These are phyloP conservation scores for Andrena flavipes DNA, from an alignment of 2,888 invertebrate genomes.

Conservation along the genomic window DNA sequence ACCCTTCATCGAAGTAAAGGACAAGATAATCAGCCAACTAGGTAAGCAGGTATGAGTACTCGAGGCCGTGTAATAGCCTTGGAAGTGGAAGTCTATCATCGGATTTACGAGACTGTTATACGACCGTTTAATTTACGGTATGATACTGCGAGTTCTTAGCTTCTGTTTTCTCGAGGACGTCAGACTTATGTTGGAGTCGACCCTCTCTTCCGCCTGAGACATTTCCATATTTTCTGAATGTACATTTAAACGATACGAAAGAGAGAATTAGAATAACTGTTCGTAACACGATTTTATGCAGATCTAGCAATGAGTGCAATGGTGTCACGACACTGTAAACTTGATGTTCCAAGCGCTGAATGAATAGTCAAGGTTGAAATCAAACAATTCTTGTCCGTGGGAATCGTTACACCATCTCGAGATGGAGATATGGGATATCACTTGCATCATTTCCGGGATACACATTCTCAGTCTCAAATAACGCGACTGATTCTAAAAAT, in stretches of 20 bases:
- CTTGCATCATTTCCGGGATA: constrained; percentile 4
- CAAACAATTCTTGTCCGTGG: constrained; percentile 6
- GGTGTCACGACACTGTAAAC: not conserved
- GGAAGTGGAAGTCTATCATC: constrained; percentile 19
- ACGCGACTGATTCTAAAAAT: not conserved
- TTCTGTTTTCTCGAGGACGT: constrained; percentile 3
- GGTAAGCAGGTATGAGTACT: constrained; percentile 4
- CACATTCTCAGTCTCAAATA: not conserved
- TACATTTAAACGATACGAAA: not conserved
- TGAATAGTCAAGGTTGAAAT: constrained; percentile 30
- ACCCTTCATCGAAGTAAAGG: too few species aligned
- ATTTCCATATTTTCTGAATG: not conserved
- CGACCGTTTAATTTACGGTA: constrained; percentile 26
- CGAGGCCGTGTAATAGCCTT: constrained; percentile 47
- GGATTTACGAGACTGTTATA: constrained; percentile 35
- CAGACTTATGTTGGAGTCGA: not conserved
- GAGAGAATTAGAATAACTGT: too few species aligned
- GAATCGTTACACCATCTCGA: constrained; percentile 40
- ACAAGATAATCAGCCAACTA: constrained; percentile 3
- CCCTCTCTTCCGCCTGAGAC: not conserved
- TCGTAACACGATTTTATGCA: not conserved
- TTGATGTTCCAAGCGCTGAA: not conserved
- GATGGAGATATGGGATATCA: constrained; percentile 6
- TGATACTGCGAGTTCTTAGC: constrained; percentile 19
- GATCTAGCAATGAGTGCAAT: not conserved